Percentiles rank a stretch among this genome's conserved stretches.
Conservation (phyloP, 1,140 invertebrate species). For the Drosophila dunni region DNA sequence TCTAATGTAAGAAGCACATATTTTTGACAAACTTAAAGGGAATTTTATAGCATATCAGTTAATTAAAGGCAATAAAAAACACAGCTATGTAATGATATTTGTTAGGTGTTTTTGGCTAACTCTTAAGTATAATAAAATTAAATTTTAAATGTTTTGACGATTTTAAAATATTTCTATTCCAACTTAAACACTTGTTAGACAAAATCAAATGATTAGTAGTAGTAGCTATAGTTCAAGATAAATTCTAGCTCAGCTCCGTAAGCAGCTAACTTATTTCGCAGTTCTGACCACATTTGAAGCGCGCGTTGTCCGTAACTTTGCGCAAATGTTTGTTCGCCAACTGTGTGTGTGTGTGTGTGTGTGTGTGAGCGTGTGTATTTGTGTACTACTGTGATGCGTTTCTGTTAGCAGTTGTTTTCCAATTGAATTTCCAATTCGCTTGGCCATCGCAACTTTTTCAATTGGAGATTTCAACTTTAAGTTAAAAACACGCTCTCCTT, state of each 20-base stretch:
- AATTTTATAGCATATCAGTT: too few relatives aligned
- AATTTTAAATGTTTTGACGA: too few relatives aligned
- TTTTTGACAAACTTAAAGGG: too few relatives aligned
- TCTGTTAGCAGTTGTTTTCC: conserved; percentile 53
- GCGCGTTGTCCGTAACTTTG: conserved; percentile 51
- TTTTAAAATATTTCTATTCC: too few relatives aligned
- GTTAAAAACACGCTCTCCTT: conserved; percentile 22
- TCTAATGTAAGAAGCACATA: too few relatives aligned
- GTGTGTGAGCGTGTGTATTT: conserved; percentile 22
- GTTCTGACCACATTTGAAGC: conserved; percentile 56
- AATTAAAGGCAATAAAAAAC: too few relatives aligned
- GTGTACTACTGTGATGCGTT: conserved; percentile 27
- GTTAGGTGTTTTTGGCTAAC: too few relatives aligned
- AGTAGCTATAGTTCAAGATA: too few relatives aligned
- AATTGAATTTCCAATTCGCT: conserved; percentile 72
- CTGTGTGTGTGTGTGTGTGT: conserved; percentile 32
- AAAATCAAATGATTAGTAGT: too few relatives aligned
- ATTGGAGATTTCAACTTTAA: conserved; percentile 54
- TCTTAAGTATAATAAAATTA: too few relatives aligned
- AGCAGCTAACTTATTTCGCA: conserved; percentile 9
- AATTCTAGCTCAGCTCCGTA: conserved; percentile 16
- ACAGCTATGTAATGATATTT: too few relatives aligned
- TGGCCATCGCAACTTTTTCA: conserved; percentile 65
- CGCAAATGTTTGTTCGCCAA: conserved; percentile 64
- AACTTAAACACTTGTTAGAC: too few relatives aligned